These are phyloP conservation scores for Eulacestoma nigropectus DNA, from an alignment of 2,113 vertebrate species.

Conservation along the genomic window DNA sequence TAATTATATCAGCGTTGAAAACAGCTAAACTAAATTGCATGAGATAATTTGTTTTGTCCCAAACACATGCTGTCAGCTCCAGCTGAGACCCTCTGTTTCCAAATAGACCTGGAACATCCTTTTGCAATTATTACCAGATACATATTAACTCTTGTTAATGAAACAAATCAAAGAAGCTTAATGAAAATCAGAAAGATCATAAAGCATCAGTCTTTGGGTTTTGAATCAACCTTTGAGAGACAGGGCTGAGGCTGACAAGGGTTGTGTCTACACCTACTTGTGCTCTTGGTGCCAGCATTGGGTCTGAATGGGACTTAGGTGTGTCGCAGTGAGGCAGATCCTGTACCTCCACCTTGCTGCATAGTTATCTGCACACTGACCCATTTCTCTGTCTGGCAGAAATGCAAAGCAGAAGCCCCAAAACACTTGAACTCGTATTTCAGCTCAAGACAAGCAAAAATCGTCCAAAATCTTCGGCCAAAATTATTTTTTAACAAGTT, in stretches of 20 bases:
- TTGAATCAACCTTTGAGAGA: neutral
- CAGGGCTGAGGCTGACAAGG: neutral
- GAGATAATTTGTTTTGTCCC: neutral
- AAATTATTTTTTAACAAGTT: slow-evolving; percentile 10
- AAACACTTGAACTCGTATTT: slow-evolving; percentile 3
- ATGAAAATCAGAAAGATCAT: neutral
- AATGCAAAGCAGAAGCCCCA: slow-evolving; percentile 40
- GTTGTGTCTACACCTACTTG: neutral
- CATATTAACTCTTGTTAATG: neutral
- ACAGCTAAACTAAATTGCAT: neutral
- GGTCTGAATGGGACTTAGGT: neutral
- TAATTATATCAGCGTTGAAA: slow-evolving; percentile 1
- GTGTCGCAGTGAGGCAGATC: neutral
- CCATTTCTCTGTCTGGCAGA: neutral
- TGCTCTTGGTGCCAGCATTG: neutral
- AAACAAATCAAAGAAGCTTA: neutral
- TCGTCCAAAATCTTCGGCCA: slow-evolving; percentile 13
- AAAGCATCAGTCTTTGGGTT: neutral
- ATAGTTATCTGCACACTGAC: neutral
- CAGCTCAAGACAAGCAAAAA: neutral
- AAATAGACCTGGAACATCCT: neutral
- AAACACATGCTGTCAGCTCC: neutral
- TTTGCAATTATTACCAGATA: neutral
- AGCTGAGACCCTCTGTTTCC: neutral
- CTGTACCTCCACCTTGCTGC: neutral